phyloP scores from a whole-genome alignment of 2,113 vertebrate genomes.

The Syrmaticus mikado region DNA sequence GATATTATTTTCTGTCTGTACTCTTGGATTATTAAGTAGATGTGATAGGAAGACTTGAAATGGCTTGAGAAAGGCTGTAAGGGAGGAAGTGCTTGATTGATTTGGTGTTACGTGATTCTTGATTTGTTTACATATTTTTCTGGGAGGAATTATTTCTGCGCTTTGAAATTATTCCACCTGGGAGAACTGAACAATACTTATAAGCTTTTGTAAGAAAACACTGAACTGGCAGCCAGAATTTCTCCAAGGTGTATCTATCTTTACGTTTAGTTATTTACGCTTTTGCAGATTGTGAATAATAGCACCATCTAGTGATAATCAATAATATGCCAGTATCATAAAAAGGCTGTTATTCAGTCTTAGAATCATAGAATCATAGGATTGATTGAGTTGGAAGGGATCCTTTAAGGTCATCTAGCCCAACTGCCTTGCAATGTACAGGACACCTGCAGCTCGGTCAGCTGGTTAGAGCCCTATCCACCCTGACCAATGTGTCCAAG shows the following conservation, averaged over 20 bases:
- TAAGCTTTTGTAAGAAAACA: not conserved
- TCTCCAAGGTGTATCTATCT: not conserved
- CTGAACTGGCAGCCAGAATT: not conserved
- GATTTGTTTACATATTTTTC: not conserved
- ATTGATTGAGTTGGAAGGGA: too few species aligned
- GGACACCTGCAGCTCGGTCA: too few species aligned
- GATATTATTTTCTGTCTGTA: not conserved
- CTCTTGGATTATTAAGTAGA: not conserved
- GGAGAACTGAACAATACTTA: not conserved
- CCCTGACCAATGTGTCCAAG: too few species aligned
- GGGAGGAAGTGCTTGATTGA: not conserved
- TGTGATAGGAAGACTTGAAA: not conserved
- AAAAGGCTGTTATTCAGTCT: not conserved
- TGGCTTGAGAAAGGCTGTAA: not conserved
- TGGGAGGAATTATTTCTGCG: not conserved
- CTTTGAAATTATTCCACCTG: not conserved
- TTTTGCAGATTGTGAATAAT: conserved; percentile 6
- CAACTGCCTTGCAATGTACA: too few species aligned
- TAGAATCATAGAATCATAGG: not conserved
- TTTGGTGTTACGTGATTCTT: not conserved
- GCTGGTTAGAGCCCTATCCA: too few species aligned
- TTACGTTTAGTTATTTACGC: not conserved
- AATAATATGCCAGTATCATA: not conserved
- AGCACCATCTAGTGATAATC: conserved; percentile 58
- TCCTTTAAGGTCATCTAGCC: too few species aligned